Evolutionary conservation across 1,140 invertebrate genomes (phyloP).

Genomic region (Zaprionus africanus): DNA sequence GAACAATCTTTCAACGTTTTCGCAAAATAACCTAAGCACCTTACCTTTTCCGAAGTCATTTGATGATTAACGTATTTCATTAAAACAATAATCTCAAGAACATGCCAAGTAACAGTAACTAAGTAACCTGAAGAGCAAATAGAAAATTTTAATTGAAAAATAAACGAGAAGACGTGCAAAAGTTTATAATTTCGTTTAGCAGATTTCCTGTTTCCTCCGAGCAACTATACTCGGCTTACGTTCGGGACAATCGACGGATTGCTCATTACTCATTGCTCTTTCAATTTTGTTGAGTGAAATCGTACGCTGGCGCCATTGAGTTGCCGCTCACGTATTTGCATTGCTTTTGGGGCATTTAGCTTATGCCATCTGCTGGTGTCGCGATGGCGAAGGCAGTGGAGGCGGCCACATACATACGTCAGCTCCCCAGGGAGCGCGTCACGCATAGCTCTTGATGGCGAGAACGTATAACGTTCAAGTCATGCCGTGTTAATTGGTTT

Average conservation of each 20-base stretch:
- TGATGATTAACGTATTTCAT: background rate
- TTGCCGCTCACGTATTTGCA: constrained; percentile 64
- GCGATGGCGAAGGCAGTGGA: too few species aligned
- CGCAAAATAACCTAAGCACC: too few species aligned
- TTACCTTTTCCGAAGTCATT: background rate
- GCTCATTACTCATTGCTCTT: background rate
- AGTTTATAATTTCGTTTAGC: background rate
- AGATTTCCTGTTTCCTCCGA: background rate
- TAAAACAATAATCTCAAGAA: background rate
- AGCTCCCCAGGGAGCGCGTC: constrained; percentile 51
- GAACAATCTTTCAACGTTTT: too few species aligned
- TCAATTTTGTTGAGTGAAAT: constrained; percentile 6
- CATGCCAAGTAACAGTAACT: background rate
- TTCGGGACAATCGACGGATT: constrained; percentile 1
- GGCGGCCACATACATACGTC: background rate
- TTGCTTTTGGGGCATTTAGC: constrained; percentile 28
- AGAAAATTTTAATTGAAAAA: background rate
- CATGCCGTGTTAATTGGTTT: constrained; percentile 73
- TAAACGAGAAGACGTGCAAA: background rate
- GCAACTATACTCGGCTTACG: background rate
- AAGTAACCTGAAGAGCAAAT: background rate
- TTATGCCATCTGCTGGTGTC: constrained; percentile 28
- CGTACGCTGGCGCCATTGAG: constrained; percentile 55
- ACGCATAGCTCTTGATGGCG: constrained; percentile 30
- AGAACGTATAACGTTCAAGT: constrained; percentile 31